Evolutionary conservation across 2,113 vertebrate genomes (phyloP), one percentile per base, ranked within the genome.

Genomic region (Calonectris borealis): DNA sequence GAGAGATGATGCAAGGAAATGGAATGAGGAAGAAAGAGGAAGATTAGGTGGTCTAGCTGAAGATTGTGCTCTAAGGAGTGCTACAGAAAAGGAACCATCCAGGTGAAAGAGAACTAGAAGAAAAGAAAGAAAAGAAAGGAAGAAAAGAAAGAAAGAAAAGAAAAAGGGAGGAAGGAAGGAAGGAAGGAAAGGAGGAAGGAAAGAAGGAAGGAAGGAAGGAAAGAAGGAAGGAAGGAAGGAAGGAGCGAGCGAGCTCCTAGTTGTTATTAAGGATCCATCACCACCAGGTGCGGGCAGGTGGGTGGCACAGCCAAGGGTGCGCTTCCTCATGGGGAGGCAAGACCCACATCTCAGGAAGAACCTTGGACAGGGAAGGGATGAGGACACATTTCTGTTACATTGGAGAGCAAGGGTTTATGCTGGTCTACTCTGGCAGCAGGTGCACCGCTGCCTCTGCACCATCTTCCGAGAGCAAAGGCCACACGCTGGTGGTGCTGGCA

Each of bases 191-290:
- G 9, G 9, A 17, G 4, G 7, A 21, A 22, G 22, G 14, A 8
- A 46, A 11, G 9, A 6, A 10, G 5, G 46, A 8, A 16, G 7
- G 12, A 10, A 15, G 16, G 9, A 15, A 9, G 9, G 32, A 18
- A 26, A 2, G 26, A 13, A 16, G 14, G 5, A 32, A 15, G 8
- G 5, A 5, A 5, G 5, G 3, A 8, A 13, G 9, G 9, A 3
- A 8, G 8, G 12, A 40, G 38, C 38, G 9, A 40, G 38, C 38
- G 38, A 40, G 36, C 21, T 65, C 44, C 26, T 42, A 42, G 44
- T 51, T 73, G 6, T 40, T 46, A 17, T 16, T 42, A 44, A 36
- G 60, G 9, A 38, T 25, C 24, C 20, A 52, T 22, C 78, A 82
- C 26, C 21, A 26, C 13, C 7, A 22, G 34, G 9, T 72, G 49